Evolutionary conservation across 2,113 vertebrate genomes (phyloP), one percentile per base, ranked within the genome.

Genomic region (Bujurquina vittata): DNA sequence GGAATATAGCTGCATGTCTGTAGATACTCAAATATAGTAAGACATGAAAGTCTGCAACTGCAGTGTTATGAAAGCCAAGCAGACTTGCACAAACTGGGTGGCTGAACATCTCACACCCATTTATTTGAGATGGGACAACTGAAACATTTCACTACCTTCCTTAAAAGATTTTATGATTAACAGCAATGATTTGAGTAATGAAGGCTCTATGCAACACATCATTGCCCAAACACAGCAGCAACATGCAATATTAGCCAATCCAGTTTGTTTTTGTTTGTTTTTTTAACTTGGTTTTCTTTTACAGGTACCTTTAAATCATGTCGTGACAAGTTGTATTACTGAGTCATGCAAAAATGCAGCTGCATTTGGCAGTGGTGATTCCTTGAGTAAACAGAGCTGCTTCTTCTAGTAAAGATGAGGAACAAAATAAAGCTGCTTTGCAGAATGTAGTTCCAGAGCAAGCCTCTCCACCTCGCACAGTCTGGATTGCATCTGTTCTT

Each of bases 271-370:
- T 75, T 49, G 17, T 4, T 46, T 17, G 61, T 4, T 1, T 58
- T 69, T 49, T 20, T 3, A 26, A 49, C 18, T 69, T 52, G 49
- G 23, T n/a, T 7, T 12, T 26, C 8, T 26, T 46, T 56, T 37
- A 37, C 40, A 67, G 58, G 15, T 49, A 40, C 56, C 35, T 74
- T 67, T 84, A 75, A 63, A 85, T 33, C 26, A 1, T 84, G 84
- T 43, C 4, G 1, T 40, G 31, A 77, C 79, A 77, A 56, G 69
- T 22, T 26, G 18, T 22, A 23, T 74, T 46, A 61, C 8, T 20
- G 43, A 81, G 79, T 80, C 83, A 77, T n/a, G 6, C 6, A 7
- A 46, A 73, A 57, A 76, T 20, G 81, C 61, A 69, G 77, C 55
- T 73, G 11, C 26, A 63, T 43, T 7, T 65, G 37, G 77, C 57